phyloP scores from a whole-genome alignment of 2,797 vertebrate genomes.

The Centroberyx gerrardi region DNA sequence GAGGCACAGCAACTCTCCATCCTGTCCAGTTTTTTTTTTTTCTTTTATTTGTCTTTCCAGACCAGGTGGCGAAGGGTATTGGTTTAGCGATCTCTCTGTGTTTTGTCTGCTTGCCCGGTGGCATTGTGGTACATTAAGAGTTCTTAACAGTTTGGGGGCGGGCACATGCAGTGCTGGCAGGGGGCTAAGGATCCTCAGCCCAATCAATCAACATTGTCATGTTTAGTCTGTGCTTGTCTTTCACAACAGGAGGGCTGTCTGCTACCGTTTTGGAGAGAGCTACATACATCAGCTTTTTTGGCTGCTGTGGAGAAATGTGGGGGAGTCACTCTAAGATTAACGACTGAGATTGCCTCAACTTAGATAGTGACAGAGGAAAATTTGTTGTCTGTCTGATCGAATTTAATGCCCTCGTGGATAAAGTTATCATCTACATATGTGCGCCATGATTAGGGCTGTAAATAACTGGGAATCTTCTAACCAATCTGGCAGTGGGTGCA shows the following conservation, averaged over 20 bases:
- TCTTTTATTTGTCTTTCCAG: constrained; percentile 19
- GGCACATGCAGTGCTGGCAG: constrained; percentile 35
- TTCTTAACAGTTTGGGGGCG: constrained; percentile 20
- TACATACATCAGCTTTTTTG: background rate
- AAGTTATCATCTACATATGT: constrained; percentile 40
- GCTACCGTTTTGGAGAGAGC: constrained; percentile 40
- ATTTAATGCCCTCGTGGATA: constrained; percentile 25
- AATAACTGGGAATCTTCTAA: constrained; percentile 31
- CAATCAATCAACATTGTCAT: constrained; percentile 69
- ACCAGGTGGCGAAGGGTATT: constrained; percentile 56
- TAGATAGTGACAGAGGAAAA: constrained; percentile 9
- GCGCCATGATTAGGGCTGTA: constrained; percentile 25
- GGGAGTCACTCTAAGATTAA: constrained; percentile 47
- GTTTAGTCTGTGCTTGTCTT: constrained; percentile 69
- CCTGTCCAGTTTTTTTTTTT: constrained; percentile 30
- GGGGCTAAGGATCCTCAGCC: constrained; percentile 46
- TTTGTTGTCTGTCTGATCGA: constrained; percentile 22
- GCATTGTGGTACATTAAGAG: constrained; percentile 45
- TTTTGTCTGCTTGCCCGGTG: constrained; percentile 60
- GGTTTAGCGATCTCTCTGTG: constrained; percentile 39
- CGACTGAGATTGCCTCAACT: background rate
- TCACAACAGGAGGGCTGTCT: constrained; percentile 47
- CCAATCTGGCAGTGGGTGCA: background rate
- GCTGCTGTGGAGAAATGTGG: background rate
- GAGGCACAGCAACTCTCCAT: constrained; percentile 48